Evolutionary conservation across 1,140 invertebrate species (phyloP).

Genomic region (Dysdera silvatica): DNA sequence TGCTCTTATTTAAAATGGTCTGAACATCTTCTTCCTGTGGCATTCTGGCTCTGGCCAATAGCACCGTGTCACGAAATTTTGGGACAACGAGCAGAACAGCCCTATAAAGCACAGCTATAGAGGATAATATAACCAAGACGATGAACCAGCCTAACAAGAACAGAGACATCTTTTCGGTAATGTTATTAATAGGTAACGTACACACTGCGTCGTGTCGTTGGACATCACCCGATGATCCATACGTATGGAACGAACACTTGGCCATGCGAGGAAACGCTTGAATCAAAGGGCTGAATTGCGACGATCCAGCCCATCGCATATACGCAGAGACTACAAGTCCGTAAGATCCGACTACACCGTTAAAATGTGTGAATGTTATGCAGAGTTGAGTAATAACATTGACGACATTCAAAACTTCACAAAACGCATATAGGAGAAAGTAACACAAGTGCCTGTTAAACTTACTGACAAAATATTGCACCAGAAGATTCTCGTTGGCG

Average conservation of each 20-base stretch:
- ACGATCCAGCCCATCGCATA: constrained; percentile 67
- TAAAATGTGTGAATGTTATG: constrained; percentile 46
- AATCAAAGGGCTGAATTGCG: constrained; percentile 50
- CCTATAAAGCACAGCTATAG: constrained; percentile 67
- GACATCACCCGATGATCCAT: constrained; percentile 58
- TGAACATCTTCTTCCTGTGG: constrained; percentile 12
- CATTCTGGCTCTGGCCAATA: constrained; percentile 21
- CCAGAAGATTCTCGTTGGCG: constrained; percentile 67
- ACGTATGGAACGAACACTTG: constrained; percentile 88
- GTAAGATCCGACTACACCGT: constrained; percentile 45
- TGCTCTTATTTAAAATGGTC: constrained; percentile 6
- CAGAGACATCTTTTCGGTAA: constrained; percentile 78
- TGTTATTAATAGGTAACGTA: constrained; percentile 71
- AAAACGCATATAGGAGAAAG: constrained; percentile 74
- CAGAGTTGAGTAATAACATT: constrained; percentile 47
- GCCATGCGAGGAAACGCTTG: constrained; percentile 77
- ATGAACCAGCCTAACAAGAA: constrained; percentile 78
- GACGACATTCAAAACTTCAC: constrained; percentile 52
- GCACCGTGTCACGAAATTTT: constrained; percentile 10
- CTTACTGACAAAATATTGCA: constrained; percentile 72
- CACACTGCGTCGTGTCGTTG: constrained; percentile 70
- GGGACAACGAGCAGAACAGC: constrained; percentile 55
- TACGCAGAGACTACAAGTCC: constrained; percentile 55
- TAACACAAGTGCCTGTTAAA: constrained; percentile 78
- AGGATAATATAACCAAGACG: constrained; percentile 56